A percentile compares a stretch with the other conserved stretches of the same genome.
phyloP scores from a whole-genome alignment of 2,113 vertebrate genomes.

The Gyps fulvus region DNA sequence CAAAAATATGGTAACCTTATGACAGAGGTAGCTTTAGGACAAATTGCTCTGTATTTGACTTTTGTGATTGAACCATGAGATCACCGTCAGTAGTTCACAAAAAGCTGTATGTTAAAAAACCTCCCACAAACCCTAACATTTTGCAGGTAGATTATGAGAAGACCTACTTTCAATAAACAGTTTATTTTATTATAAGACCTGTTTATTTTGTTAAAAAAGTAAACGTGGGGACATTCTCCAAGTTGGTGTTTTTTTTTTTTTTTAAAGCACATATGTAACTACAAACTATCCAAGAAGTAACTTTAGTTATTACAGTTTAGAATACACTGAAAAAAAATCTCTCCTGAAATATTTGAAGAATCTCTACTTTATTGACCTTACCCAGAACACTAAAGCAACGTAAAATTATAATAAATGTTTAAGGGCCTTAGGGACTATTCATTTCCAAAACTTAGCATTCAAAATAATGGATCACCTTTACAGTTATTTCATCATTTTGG shows the following conservation, averaged over 20 bases:
- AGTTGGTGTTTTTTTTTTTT: no score
- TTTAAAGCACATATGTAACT: background rate
- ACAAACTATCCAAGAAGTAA: background rate
- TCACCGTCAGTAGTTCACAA: background rate
- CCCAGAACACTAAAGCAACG: background rate
- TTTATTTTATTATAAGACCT: background rate
- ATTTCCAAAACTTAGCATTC: background rate
- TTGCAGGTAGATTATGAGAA: background rate
- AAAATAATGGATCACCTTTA: background rate
- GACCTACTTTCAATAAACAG: background rate
- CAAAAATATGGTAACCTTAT: background rate
- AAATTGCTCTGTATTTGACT: background rate
- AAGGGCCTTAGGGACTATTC: background rate
- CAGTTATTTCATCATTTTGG: background rate
- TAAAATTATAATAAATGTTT: background rate
- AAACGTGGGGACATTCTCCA: background rate
- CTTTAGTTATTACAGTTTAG: background rate
- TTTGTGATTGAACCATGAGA: background rate
- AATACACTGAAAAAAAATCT: background rate
- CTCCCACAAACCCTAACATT: background rate
- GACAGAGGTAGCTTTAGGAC: background rate
- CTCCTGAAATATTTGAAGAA: background rate
- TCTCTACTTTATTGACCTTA: background rate
- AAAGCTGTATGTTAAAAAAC: background rate
- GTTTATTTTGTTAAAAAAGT: background rate